These are phyloP conservation scores for human (Homo sapiens) DNA, from an alignment of 2,113 vertebrate species.

Conservation along the genomic window DNA sequence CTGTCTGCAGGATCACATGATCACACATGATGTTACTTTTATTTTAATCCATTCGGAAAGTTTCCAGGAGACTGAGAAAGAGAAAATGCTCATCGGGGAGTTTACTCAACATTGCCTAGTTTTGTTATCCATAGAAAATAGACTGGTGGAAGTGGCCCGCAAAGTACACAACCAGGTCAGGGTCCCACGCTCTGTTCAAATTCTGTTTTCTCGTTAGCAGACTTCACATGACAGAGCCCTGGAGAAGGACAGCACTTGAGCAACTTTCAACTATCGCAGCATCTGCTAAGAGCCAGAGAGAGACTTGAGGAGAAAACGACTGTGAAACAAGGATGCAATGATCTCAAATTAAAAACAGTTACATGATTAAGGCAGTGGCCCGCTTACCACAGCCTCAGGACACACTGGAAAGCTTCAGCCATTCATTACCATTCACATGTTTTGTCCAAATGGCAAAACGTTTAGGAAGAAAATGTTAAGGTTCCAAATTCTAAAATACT, in stretches of 20 bases:
- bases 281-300: background rate
- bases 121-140: constrained; percentile 5
- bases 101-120: background rate
- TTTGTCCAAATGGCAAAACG: background rate
- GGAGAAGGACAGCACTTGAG: background rate
- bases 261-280: constrained; percentile 17
- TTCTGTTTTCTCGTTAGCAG: background rate
- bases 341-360: constrained; percentile 78
- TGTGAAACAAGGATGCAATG: constrained; percentile 70
- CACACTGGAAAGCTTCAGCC: background rate
- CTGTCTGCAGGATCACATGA: background rate
- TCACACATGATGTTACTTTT: background rate
- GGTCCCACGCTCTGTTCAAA: background rate
- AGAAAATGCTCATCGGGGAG: background rate
- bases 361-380: constrained; percentile 58
- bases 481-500: background rate
- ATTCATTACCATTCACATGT: constrained; percentile 19
- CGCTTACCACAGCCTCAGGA: constrained; percentile 56
- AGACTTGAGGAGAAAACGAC: constrained; percentile 52
- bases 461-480: background rate
- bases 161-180: background rate
- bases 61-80: background rate
- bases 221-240: background rate
- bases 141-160: background rate
- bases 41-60: constrained; percentile 6